Evolutionary conservation across 2,113 vertebrate genomes (phyloP).

Genomic region (Aythya baeri): DNA sequence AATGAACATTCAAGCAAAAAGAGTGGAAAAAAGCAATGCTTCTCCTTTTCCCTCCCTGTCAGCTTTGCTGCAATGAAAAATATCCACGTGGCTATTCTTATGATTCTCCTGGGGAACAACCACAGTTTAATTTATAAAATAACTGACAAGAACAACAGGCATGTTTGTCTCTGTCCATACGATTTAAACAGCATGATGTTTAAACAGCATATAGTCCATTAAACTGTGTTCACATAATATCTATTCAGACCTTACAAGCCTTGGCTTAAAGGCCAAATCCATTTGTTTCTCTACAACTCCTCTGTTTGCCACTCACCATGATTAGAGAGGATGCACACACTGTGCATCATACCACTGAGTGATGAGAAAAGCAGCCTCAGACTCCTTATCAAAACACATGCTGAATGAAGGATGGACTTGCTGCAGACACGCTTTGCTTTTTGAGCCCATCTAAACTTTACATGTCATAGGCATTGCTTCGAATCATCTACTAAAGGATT

Average conservation of each 20-base stretch:
- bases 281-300: neutral
- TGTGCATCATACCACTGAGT: neutral
- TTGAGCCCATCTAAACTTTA: neutral
- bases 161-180: neutral
- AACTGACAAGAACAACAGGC: neutral
- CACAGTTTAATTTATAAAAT: constrained; percentile 1
- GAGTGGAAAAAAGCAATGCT: neutral
- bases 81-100: neutral
- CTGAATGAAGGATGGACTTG: neutral
- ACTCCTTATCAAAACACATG: neutral
- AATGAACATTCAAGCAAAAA: neutral
- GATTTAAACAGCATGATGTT: constrained; percentile 5
- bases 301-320: neutral
- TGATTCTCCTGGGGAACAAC: constrained; percentile 2
- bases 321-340: neutral
- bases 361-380: neutral
- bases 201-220: neutral
- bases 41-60: neutral
- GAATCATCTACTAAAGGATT: neutral
- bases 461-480: neutral
- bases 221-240: neutral
- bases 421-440: neutral
- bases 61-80: constrained; percentile 41
- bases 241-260: neutral
- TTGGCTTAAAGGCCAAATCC: neutral